These are phyloP conservation scores for Enteromius trimaculatus DNA, from an alignment of 2,797 vertebrate genomes.

Conservation along the genomic window DNA sequence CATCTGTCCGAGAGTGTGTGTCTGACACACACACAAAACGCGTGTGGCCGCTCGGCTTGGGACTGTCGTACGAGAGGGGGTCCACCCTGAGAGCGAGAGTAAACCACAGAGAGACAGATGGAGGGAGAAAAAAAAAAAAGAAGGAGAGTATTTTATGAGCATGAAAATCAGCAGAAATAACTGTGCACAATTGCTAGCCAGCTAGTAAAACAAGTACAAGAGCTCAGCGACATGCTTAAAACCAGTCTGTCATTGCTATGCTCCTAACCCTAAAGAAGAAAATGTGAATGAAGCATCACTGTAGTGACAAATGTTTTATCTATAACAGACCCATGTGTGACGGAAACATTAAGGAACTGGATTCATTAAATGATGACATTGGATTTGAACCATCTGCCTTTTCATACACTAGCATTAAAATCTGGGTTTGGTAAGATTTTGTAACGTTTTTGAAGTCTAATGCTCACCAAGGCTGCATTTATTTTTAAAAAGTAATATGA, in stretches of 20 bases:
- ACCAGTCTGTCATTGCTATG: neutral
- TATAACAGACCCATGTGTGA: neutral
- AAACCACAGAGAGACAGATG: constrained; percentile 29
- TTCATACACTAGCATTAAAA: neutral
- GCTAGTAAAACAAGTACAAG: neutral
- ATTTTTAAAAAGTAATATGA: neutral
- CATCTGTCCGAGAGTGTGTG: constrained; percentile 97
- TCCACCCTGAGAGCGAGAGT: constrained; percentile 72
- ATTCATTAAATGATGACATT: neutral
- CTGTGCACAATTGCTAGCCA: neutral
- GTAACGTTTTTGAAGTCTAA: neutral
- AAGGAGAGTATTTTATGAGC: neutral
- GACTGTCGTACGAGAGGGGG: constrained; percentile 94
- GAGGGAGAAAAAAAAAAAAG: neutral
- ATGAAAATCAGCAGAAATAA: neutral
- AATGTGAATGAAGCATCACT: neutral
- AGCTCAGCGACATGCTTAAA: neutral
- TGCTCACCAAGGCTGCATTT: neutral
- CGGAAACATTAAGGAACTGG: neutral
- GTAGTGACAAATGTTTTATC: neutral
- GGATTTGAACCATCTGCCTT: neutral
- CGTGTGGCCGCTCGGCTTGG: constrained; percentile 95
- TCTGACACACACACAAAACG: constrained; percentile 97
- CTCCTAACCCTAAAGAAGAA: neutral
- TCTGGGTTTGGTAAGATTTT: neutral